Evolutionary conservation across 2,797 vertebrate species (phyloP).

Genomic region (Thunnus albacares): DNA sequence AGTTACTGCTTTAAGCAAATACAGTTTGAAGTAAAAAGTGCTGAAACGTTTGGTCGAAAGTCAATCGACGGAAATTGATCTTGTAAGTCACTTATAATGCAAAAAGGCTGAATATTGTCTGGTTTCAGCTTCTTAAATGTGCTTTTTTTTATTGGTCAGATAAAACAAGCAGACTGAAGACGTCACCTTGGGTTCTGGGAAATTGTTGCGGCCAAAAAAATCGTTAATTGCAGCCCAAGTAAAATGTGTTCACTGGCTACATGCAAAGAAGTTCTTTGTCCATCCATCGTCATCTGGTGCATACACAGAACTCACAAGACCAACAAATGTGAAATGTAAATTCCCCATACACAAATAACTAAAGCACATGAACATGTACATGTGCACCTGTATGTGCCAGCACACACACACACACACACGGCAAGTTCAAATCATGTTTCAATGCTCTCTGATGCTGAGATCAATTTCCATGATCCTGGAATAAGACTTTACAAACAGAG

Average conservation of each 20-base stretch:
- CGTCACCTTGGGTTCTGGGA: background rate
- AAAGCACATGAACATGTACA: background rate
- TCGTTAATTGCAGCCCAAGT: background rate
- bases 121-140: background rate
- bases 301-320: background rate
- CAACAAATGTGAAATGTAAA: background rate
- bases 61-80: no score
- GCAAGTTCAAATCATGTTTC: constrained; percentile 6
- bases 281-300: no score
- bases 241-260: background rate
- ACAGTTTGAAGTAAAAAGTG: background rate
- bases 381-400: background rate
- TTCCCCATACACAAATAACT: background rate
- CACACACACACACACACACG: background rate
- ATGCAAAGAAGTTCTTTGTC: no score
- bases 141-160: background rate
- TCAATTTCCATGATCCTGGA: constrained; percentile 44
- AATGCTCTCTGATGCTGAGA: constrained; percentile 23
- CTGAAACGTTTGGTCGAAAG: no score
- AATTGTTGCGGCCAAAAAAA: background rate
- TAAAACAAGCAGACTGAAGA: constrained; percentile 1
- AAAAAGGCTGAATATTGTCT: background rate
- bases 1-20: background rate
- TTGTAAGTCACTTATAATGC: background rate
- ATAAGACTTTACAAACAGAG: constrained; percentile 43